Evolutionary conservation across 2,113 vertebrate genomes (phyloP).

Genomic region (Sitta europaea): DNA sequence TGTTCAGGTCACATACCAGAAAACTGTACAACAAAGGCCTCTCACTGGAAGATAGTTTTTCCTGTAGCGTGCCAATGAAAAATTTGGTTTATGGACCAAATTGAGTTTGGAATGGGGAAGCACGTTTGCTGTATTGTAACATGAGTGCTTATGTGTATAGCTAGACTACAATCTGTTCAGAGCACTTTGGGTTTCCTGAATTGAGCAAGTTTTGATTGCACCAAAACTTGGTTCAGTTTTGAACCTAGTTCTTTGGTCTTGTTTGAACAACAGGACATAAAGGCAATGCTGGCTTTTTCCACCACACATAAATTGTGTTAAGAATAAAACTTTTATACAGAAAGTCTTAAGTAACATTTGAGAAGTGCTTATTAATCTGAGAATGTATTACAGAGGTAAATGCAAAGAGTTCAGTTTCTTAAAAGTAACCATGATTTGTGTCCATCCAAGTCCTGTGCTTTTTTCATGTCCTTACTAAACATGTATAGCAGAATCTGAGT

Average conservation of each 20-base stretch:
- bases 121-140: not conserved
- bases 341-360: not conserved
- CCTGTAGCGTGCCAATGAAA: not conserved
- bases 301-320: not conserved
- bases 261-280: not conserved
- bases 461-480: not conserved
- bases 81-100: not conserved
- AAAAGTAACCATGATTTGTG: not conserved
- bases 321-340: not conserved
- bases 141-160: not conserved
- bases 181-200: not conserved
- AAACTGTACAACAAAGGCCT: not conserved
- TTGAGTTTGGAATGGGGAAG: not conserved
- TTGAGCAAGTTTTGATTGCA: not conserved
- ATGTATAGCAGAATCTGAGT: not conserved
- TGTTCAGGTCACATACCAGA: not conserved
- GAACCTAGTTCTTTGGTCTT: not conserved
- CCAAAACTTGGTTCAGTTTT: no score
- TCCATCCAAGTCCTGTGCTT: not conserved
- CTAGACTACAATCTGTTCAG: not conserved
- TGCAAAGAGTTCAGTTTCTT: not conserved
- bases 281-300: not conserved
- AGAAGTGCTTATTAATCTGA: not conserved
- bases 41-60: not conserved
- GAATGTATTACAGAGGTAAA: not conserved